Conservation (phyloP, 2,888 invertebrate species). For the Harmothoe impar region DNA sequence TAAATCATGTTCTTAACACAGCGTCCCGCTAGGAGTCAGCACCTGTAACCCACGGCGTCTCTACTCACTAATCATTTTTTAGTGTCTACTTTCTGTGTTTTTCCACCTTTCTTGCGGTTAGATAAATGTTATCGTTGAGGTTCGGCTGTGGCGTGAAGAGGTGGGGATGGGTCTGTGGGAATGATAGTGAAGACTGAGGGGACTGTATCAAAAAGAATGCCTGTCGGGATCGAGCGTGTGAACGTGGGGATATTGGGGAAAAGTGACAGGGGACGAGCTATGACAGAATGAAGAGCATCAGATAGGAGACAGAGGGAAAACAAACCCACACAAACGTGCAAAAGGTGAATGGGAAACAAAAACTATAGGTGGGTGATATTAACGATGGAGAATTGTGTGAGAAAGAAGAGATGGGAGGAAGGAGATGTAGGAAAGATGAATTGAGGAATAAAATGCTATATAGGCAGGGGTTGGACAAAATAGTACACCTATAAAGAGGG, state of each 20-base stretch:
- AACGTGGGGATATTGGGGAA: not conserved
- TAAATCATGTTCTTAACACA: constrained; percentile 7
- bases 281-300: too few relatives aligned
- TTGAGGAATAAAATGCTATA: too few relatives aligned
- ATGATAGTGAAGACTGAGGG: not conserved
- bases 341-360: too few relatives aligned
- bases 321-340: too few relatives aligned
- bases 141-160: not conserved
- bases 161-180: not conserved
- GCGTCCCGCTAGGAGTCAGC: constrained; percentile 13
- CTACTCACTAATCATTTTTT: not conserved
- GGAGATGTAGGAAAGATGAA: too few relatives aligned
- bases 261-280: not conserved
- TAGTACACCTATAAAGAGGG: too few relatives aligned
- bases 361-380: too few relatives aligned
- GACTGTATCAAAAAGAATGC: not conserved
- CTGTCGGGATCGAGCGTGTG: not conserved
- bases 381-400: too few relatives aligned
- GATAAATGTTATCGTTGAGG: constrained; percentile 22
- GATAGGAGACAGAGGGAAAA: too few relatives aligned
- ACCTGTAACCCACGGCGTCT: not conserved
- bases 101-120: not conserved
- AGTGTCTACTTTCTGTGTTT: not conserved
- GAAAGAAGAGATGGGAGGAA: too few relatives aligned
- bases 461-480: too few relatives aligned